These are phyloP conservation scores for Margarornis squamiger DNA, from an alignment of 2,797 vertebrate genomes.

Conservation along the genomic window DNA sequence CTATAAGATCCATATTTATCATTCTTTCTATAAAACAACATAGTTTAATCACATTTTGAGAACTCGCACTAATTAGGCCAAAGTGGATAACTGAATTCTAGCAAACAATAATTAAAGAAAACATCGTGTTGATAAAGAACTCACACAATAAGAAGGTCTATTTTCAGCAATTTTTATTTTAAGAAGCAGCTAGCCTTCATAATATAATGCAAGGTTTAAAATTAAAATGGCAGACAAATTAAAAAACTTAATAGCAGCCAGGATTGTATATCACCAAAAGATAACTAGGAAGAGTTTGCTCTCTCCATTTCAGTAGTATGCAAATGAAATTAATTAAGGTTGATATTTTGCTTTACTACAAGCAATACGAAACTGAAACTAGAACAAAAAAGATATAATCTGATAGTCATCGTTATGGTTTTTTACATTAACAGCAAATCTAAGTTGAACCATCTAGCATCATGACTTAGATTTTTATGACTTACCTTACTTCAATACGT, in stretches of 20 bases:
- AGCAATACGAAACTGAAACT: not conserved
- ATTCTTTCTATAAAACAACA: not conserved
- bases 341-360: not conserved
- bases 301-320: not conserved
- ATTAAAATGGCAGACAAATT: not conserved
- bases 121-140: not conserved
- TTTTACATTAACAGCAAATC: not conserved
- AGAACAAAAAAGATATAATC: not conserved
- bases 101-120: not conserved
- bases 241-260: not conserved
- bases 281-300: not conserved
- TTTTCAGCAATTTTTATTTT: not conserved
- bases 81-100: not conserved
- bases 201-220: not conserved
- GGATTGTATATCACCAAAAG: not conserved
- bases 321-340: not conserved
- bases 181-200: not conserved
- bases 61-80: rapidly evolving
- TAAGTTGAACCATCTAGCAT: not conserved
- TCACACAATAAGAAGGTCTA: not conserved
- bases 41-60: not conserved
- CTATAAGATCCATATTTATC: not conserved
- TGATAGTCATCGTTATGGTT: not conserved
- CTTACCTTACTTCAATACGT: not conserved
- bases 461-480: not conserved